phyloP scores from a whole-genome alignment of 2,113 vertebrate species.

The Fregata magnificens region DNA sequence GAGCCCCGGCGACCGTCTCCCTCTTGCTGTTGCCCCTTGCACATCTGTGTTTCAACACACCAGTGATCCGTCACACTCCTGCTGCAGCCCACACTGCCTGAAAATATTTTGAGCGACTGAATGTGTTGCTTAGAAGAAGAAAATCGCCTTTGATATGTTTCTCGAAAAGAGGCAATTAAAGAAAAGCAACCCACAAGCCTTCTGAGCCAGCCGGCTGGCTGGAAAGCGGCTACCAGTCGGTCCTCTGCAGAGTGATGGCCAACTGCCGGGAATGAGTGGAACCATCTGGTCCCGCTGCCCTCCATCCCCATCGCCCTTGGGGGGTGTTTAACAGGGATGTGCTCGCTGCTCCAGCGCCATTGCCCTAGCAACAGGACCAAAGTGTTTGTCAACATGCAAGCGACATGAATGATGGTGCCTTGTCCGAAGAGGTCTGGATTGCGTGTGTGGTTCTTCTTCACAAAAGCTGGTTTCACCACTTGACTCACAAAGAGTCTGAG shows the following conservation, averaged over 20 bases:
- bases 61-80: background rate
- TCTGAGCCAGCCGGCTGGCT: background rate
- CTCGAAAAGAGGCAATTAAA: background rate
- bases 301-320: background rate
- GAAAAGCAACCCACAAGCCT: background rate
- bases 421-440: background rate
- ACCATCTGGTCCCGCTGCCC: conserved; percentile 21
- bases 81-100: rapidly evolving
- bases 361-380: conserved; percentile 34
- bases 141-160: conserved; percentile 16
- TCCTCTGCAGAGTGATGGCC: background rate
- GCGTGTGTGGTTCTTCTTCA: conserved; percentile 36
- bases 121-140: background rate
- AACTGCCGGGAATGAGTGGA: conserved; percentile 4
- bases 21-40: background rate
- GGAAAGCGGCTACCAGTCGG: background rate
- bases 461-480: conserved; percentile 26
- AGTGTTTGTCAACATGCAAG: conserved; percentile 29
- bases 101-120: background rate
- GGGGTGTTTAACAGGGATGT: background rate
- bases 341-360: background rate
- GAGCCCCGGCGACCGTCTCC: background rate
- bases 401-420: background rate
- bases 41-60: background rate
- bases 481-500: background rate